These are phyloP conservation scores for Acanthurus tractus DNA, from an alignment of 2,797 vertebrate genomes.

Conservation along the genomic window DNA sequence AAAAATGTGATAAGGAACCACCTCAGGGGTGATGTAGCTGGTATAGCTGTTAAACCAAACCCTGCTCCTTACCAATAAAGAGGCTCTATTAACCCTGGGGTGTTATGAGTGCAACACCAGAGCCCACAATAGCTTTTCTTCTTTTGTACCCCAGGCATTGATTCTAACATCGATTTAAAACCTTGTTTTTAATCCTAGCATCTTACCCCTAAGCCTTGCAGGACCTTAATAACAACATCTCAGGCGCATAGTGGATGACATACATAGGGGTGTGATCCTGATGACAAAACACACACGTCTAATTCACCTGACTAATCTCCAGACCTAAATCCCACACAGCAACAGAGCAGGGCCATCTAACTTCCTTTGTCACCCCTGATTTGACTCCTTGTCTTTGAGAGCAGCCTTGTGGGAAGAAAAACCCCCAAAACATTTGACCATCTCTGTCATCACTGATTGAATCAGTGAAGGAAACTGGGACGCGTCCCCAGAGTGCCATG, in stretches of 20 bases:
- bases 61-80: slow-evolving; percentile 18
- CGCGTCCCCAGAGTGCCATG: slow-evolving; percentile 34
- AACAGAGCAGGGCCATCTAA: slow-evolving; percentile 6
- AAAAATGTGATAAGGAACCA: not conserved
- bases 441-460: slow-evolving; percentile 45
- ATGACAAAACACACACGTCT: slow-evolving; percentile 18
- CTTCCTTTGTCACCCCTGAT: slow-evolving; percentile 38
- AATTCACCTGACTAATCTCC: slow-evolving; percentile 27
- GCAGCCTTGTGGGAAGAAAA: slow-evolving; percentile 26
- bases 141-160: not conserved
- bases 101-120: slow-evolving; percentile 7
- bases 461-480: slow-evolving; percentile 46
- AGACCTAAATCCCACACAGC: slow-evolving; percentile 7
- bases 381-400: slow-evolving; percentile 34
- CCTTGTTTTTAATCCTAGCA: slow-evolving; percentile 26
- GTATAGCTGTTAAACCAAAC: slow-evolving; percentile 1
- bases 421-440: slow-evolving; percentile 45
- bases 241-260: not conserved
- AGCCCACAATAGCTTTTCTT: not conserved
- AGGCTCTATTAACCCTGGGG: slow-evolving; percentile 30
- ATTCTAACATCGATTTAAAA: slow-evolving; percentile 29
- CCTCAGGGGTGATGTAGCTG: not conserved
- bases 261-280: slow-evolving; percentile 3
- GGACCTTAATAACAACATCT: slow-evolving; percentile 15
- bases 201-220: slow-evolving; percentile 12